These are phyloP conservation scores for Bovichtus diacanthus DNA, from an alignment of 2,797 vertebrate species.

Conservation along the genomic window DNA sequence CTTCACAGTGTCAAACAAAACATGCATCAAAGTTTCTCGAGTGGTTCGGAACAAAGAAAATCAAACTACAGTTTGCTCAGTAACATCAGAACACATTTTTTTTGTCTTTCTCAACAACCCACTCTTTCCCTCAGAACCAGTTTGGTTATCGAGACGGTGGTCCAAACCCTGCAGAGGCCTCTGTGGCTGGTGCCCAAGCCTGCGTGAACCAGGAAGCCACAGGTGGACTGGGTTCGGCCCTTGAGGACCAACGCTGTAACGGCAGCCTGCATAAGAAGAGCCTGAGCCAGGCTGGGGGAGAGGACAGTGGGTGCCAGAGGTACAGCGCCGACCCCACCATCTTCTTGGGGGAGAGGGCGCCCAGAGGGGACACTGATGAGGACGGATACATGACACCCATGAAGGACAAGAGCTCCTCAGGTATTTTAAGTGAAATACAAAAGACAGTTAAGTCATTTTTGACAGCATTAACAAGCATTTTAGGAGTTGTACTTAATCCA, in stretches of 20 bases:
- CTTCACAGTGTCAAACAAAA: neutral
- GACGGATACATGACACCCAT: slow-evolving; percentile 96
- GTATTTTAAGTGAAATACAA: slow-evolving; percentile 72
- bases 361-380: slow-evolving; percentile 89
- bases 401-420: slow-evolving; percentile 94
- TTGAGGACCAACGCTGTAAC: slow-evolving; percentile 92
- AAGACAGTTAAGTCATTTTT: neutral
- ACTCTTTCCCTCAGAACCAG: slow-evolving; percentile 87
- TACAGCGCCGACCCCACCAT: slow-evolving; percentile 96
- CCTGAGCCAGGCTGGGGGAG: slow-evolving; percentile 79
- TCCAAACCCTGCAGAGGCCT: slow-evolving; percentile 70
- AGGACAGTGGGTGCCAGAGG: slow-evolving; percentile 91
- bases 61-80: neutral
- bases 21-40: neutral
- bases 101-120: neutral
- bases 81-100: neutral
- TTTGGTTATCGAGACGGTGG: slow-evolving; percentile 93
- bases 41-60: neutral
- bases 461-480: neutral
- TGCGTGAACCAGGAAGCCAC: slow-evolving; percentile 83
- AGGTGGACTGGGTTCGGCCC: slow-evolving; percentile 78
- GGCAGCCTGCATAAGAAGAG: slow-evolving; percentile 91
- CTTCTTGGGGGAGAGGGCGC: slow-evolving; percentile 88
- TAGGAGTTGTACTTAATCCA: slow-evolving; percentile 1
- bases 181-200: slow-evolving; percentile 72